phyloP scores from a whole-genome alignment of 2,888 invertebrate species.

The Sthenelais limicola region DNA sequence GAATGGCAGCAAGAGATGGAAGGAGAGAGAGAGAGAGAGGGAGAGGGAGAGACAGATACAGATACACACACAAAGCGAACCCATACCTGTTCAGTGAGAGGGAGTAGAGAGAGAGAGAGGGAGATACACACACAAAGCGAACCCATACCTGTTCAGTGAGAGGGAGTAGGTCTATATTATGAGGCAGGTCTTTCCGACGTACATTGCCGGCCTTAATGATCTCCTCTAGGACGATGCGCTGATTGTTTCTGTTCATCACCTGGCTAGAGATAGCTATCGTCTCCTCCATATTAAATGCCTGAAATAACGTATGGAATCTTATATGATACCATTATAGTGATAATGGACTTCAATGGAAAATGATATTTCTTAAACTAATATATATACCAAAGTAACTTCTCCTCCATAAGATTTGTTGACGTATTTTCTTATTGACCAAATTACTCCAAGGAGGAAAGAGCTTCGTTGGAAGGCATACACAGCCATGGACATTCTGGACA shows the following conservation, averaged over 20 bases:
- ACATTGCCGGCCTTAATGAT: slow-evolving; percentile 68
- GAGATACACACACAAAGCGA: slow-evolving; percentile 33
- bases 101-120: slow-evolving; percentile 42
- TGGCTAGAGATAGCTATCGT: slow-evolving; percentile 69
- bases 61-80: slow-evolving; percentile 41
- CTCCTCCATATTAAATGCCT: slow-evolving; percentile 70
- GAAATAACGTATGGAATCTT: no score
- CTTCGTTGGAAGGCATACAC: no score
- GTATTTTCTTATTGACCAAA: no score
- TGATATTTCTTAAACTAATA: no score
- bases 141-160: slow-evolving; percentile 64
- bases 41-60: slow-evolving; percentile 42
- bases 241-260: slow-evolving; percentile 70
- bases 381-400: no score
- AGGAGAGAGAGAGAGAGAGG: slow-evolving; percentile 45
- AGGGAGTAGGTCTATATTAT: slow-evolving; percentile 56
- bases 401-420: no score
- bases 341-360: no score
- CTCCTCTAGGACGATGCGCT: slow-evolving; percentile 66
- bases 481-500: no score
- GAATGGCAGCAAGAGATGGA: no score
- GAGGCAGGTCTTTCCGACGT: slow-evolving; percentile 56
- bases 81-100: slow-evolving; percentile 60
- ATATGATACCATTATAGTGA: no score
- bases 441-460: no score